These are phyloP conservation scores for Remorina albescens DNA, from an alignment of 2,797 vertebrate genomes.

Conservation along the genomic window DNA sequence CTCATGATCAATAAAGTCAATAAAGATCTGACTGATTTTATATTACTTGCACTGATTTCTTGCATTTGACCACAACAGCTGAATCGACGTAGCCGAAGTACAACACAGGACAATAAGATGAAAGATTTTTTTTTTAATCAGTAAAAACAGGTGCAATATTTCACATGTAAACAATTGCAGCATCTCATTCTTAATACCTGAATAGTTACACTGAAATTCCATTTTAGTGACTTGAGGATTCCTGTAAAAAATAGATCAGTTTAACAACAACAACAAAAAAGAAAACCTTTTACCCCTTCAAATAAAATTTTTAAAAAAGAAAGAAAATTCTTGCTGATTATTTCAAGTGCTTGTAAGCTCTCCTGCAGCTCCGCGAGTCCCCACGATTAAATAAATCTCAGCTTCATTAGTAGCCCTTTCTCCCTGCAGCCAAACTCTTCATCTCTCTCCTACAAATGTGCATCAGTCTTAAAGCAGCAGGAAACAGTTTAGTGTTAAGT, in stretches of 20 bases:
- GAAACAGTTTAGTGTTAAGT: neutral
- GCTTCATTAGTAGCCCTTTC: conserved; percentile 44
- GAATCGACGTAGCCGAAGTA: too few species aligned
- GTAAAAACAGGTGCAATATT: conserved; percentile 82
- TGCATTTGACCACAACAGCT: too few species aligned
- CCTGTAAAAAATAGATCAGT: conserved; percentile 82
- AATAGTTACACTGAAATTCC: conserved; percentile 76
- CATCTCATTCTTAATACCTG: conserved; percentile 78
- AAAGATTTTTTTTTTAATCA: conserved; percentile 75
- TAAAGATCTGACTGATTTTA: too few species aligned
- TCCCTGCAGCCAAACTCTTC: conserved; percentile 48
- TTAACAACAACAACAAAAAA: too few species aligned
- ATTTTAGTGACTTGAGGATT: conserved; percentile 65
- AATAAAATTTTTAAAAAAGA: conserved; percentile 4
- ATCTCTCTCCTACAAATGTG: neutral
- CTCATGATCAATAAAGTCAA: too few species aligned
- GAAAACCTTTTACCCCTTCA: conserved; percentile 31
- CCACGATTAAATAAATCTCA: conserved; percentile 32
- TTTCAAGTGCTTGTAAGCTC: conserved; percentile 49
- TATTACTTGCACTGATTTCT: neutral
- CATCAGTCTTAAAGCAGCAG: neutral
- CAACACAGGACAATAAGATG: conserved; percentile 22
- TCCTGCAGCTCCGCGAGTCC: conserved; percentile 11
- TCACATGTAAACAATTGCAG: conserved; percentile 83
- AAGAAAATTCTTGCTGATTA: conserved; percentile 14